These are phyloP conservation scores for Pitangus sulphuratus DNA, from an alignment of 2,797 vertebrate genomes.

Conservation along the genomic window DNA sequence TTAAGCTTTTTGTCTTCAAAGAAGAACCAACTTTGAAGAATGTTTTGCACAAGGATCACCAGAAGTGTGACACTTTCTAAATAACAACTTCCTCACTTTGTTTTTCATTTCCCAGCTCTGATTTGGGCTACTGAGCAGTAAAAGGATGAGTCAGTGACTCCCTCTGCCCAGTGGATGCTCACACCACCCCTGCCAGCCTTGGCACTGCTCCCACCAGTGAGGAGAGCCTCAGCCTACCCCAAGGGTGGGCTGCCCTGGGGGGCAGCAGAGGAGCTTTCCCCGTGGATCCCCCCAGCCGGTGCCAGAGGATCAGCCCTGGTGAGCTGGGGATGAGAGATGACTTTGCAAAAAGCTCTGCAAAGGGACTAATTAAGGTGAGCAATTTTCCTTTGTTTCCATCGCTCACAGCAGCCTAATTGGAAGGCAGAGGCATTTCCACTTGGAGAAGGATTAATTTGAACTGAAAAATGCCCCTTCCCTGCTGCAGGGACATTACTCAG, in stretches of 20 bases:
- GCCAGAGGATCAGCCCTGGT: fast-evolving
- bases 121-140: fast-evolving
- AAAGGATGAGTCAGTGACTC: fast-evolving
- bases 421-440: slow-evolving; percentile 1
- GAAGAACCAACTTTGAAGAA: background rate
- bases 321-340: background rate
- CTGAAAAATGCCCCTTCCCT: background rate
- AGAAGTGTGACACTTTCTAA: fast-evolving
- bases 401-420: slow-evolving; percentile 22
- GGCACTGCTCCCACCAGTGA: fast-evolving
- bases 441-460: background rate
- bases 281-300: fast-evolving
- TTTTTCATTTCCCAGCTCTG: background rate
- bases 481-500: background rate
- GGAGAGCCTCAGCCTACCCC: background rate
- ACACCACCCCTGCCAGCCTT: fast-evolving
- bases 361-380: slow-evolving; percentile 46
- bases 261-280: background rate
- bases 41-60: fast-evolving
- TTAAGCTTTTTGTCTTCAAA: background rate
- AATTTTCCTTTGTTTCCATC: background rate
- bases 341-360: background rate
- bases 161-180: fast-evolving
- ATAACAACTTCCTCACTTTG: fast-evolving
- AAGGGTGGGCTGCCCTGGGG: fast-evolving